Base-by-base conservation (phyloP, 2,888 invertebrate species). In the Teleiodes luculella region DNA sequence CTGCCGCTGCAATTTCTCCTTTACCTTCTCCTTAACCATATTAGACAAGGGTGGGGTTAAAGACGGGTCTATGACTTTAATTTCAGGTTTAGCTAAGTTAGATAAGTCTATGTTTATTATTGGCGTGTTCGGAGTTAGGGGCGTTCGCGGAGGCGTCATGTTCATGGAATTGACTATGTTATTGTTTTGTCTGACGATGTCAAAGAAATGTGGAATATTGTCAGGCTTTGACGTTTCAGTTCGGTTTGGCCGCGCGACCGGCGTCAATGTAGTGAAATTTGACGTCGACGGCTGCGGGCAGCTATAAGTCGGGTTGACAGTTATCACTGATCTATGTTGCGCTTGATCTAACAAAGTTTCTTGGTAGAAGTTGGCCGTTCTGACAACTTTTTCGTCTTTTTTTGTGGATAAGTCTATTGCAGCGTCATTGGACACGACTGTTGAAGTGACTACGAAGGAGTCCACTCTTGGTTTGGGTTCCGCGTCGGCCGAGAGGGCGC, bases 21-120 rank as follows among this genome's bases (percentile, higher is more conserved):
- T 43, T 24, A 70, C 74, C 7, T 73, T 72, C 49, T 74, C 76
- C 10, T 72, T 68, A 8, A 73, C 73, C 0, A 78, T 70, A 43
- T 61, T 66, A 0, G 76, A 75, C 0, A 72, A 72, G 0, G 78
- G 56, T 14, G 72, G 68, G 41, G 76, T 75, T 0, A 72, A 72
- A 0, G 78, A 57, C 16, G 72, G 68, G 41, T 86, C 86, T 13
- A 89, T 61, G 3, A 88, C 76, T 60, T 86, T 86, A 31, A 89
- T 86, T 57, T 88, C 88, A 0, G 89, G 88, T 28, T 77, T 80
- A 0, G 72, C 60, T 30, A 85, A 53, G 56, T 78, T 88, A 0
- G 85, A 67, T 55, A 87, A 89, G 63, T 88, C 88, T 74, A 89
- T 89, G 53, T 89, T 89, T 43, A 89, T 52, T 4, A 89, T 72